Base-by-base conservation (phyloP, 1,140 invertebrate species). In the Trachelipus rathkii region DNA sequence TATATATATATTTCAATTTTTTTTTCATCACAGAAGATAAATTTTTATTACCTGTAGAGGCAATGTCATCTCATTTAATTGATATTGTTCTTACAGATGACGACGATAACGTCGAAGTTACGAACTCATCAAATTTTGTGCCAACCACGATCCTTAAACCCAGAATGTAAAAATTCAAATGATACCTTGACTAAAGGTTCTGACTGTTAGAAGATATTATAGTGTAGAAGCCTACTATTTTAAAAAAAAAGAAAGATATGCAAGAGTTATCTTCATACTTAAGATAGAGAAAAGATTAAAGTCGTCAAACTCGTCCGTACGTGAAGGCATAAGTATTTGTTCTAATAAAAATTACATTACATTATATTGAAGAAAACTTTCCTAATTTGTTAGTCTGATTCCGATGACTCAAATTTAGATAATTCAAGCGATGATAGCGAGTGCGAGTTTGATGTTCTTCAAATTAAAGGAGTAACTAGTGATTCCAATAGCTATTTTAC, bases 181-280 rank as follows among this genome's bases (percentile, higher is more conserved):
- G 71, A 21, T 67, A 72, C 67, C 68, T 81, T 44, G 44, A n/a
- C 76, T n/a, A 44, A 44, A 13, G 79, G 77, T 10, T 46, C 77
- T 10, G 70, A 76, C 19, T 76, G 50, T 46, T 69, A 76, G 8
- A 44, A 77, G 11, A 69, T 77, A n/a, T n/a, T n/a, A n/a, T n/a
- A n/a, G n/a, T n/a, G n/a, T n/a, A n/a, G n/a, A n/a, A n/a, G n/a
- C n/a, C 24, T 78, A 74, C 44, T 81, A 66, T 81, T 78, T 53
- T 76, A 76, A 7, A 81, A 77, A 50, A 81, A 81, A 68, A 78
- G 45, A n/a, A 50, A 77, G n/a, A 72, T 81, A n/a, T 81, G 79
- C 68, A n/a, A 21, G 2, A 67, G 0, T 10, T 81, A 77, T 21
- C 44, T 44, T 0, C n/a, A 21, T 0, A 72, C 76, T 8, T 75